Base-by-base conservation (phyloP, 2,888 invertebrate species). In the Atherix ibis region DNA sequence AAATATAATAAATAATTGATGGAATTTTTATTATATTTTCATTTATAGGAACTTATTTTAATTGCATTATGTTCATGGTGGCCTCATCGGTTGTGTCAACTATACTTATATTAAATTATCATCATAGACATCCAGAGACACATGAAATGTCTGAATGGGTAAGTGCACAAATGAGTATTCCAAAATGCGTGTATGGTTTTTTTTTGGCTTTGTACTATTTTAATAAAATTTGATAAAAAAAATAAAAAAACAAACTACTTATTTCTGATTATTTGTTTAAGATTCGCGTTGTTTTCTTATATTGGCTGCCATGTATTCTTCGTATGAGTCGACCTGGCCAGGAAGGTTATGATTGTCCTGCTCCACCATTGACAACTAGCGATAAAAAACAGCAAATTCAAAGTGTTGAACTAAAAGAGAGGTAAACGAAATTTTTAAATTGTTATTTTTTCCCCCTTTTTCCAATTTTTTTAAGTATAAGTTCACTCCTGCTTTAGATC, bases 41-140 rank as follows among this genome's bases (percentile, higher is more conserved):
- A 5, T n/a, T 84, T 65, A 45, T 67, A 79, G 85, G 84, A 64
- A 92, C 92, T 49, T 94, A 94, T 70, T 95, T 95, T 74, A 94
- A 94, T 71, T 92, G 92, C 70, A 94, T 94, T 68, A 95, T 95
- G 95, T 89, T 94, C 68, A 94, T 94, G 92, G 92, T 94, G 66
- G 92, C 94, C 53, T 87, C 92, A 53, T 94, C 94, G 48, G 92
- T 95, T 61, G 89, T 94, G 57, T 89, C 91, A 63, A 95, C 94
- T 46, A 94, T 95, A 58, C 80, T 94, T 55, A 92, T 95, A 62
- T 76, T 95, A 56, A 95, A 94, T 70, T 94, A 91, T 68, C 94
- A 95, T 67, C 92, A 94, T 69, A 76, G 94, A 57, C 89, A 88
- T 64, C 76, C 92, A 51, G 91, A 94, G 65, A 92, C 91, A 48